Base-by-base conservation (phyloP, 2,797 vertebrate genomes). In the Apogon hyalosoma region DNA sequence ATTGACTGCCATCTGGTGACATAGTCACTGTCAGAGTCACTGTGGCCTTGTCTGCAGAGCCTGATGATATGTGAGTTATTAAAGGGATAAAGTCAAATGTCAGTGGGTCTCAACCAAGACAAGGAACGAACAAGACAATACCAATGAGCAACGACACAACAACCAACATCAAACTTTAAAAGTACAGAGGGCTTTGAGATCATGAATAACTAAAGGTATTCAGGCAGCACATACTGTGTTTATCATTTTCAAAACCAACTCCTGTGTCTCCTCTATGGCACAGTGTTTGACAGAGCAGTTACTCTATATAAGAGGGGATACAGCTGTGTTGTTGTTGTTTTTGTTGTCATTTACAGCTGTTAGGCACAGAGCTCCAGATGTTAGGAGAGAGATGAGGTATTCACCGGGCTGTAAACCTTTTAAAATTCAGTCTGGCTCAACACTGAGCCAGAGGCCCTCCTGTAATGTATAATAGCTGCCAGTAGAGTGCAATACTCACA, bases 401-500 rank as follows among this genome's bases (percentile, higher is more conserved):
- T 75, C 18, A 67, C 16, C 59, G 54, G 38, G 40, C 7, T 64
- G 14, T 10, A 31, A 48, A 67, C 40, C n/a, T 24, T 55, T 40
- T 66, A 64, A 49, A 50, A 36, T 2, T 28, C 59, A 39, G 36
- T 39, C 11, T 55, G 42, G 47, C 42, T 74, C n/a, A 39, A 0
- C 40, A 21, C 3, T 47, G 72, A 55, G 14, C 49, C 55, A 19
- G 13, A 51, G 38, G 18, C 55, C 3, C 18, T 41, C 40, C 33
- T 81, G 86, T 72, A 87, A 73, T 84, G 50, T 63, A 38, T 15
- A 42, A 58, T 15, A 80, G 46, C 67, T 70, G 69, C 87, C 92
- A 84, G 83, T 82, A 93, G 92, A 89, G 88, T 69, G 89, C 88
- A 90, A 79, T 85, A 59, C 54, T 85, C 46, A 72, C 79, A 86